Evolutionary conservation across 2,888 invertebrate genomes (phyloP), one percentile per base, ranked within the genome.

Genomic region (Philopedon plagiatum): DNA sequence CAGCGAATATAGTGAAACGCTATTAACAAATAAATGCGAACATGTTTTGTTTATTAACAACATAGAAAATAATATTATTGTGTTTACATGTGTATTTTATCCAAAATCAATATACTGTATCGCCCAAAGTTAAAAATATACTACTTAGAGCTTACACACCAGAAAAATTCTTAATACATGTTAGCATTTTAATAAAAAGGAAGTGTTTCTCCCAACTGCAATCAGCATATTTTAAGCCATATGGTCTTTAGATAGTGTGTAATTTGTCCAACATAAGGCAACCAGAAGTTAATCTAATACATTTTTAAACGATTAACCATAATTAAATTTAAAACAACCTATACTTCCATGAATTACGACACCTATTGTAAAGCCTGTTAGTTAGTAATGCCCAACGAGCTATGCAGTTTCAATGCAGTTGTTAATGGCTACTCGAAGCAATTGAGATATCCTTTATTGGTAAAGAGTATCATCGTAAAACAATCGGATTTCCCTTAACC

Each of bases 381-480:
- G n/a, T n/a, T 4, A n/a, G 37, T 4, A n/a, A 37, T 58, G 58
- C 13, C 41, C 39, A 58, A 58, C 26, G 15, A 51, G 51, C 51
- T 51, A 13, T 29, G 13, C 58, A 23, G 58, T 58, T 58, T 26
- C 32, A 15, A 56, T 21, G 9, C 61, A 37, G 54, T 51, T 23
- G 68, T 29, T 63, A 63, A 69, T 63, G 61, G 68, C 68, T 61
- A 54, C 61, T 62, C 41, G 32, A 29, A 19, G 56, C 68, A 56
- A 69, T 63, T 54, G 62, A 69, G 69, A 69, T 69, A 69, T 69
- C 63, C 69, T 63, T 69, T 69, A 69, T 63, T 57, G 69, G 69
- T 44, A 56, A 63, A 56, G 57, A 56, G 26, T 63, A 57, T 46
- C 39, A 56, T 63, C 69, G 63, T 63, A 57, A 57, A 69, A 69